A percentile compares a stretch with the other conserved stretches of the same genome.
phyloP scores from a whole-genome alignment of 1,140 invertebrate genomes.

The Drosophila seguyi region DNA sequence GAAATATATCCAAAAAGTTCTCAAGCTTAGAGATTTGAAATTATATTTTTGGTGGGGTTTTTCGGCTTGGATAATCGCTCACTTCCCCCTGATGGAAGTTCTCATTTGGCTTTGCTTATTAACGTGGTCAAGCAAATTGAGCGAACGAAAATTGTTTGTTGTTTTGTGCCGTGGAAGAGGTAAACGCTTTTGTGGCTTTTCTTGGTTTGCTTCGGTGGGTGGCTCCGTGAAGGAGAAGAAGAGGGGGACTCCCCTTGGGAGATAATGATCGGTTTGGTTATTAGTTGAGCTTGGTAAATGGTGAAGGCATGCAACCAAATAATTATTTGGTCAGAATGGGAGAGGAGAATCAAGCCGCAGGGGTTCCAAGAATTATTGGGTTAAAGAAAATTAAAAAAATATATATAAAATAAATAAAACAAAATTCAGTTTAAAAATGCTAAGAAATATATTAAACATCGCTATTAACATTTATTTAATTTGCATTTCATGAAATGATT shows the following conservation, averaged over 20 bases:
- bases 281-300: constrained; percentile 60
- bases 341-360: constrained; percentile 10
- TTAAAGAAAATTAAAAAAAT: neutral
- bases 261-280: constrained; percentile 59
- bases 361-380: neutral
- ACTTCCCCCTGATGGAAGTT: constrained; percentile 53
- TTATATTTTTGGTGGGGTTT: constrained; percentile 6
- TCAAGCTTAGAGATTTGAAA: constrained; percentile 23
- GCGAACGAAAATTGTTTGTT: constrained; percentile 39
- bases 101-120: constrained; percentile 54
- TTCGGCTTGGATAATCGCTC: constrained; percentile 43
- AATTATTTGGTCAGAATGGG: constrained; percentile 25
- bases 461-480: too few species aligned
- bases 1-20: constrained; percentile 43
- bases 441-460: too few species aligned
- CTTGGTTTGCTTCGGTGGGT: constrained; percentile 36
- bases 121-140: constrained; percentile 70
- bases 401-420: neutral
- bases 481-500: too few species aligned
- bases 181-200: constrained; percentile 55
- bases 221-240: neutral
- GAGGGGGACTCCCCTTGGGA: constrained; percentile 19
- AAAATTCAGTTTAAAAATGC: neutral
- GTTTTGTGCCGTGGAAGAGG: constrained; percentile 19
- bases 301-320: constrained; percentile 22